phyloP scores from a whole-genome alignment of 2,888 invertebrate species.

The Melieria picta region DNA sequence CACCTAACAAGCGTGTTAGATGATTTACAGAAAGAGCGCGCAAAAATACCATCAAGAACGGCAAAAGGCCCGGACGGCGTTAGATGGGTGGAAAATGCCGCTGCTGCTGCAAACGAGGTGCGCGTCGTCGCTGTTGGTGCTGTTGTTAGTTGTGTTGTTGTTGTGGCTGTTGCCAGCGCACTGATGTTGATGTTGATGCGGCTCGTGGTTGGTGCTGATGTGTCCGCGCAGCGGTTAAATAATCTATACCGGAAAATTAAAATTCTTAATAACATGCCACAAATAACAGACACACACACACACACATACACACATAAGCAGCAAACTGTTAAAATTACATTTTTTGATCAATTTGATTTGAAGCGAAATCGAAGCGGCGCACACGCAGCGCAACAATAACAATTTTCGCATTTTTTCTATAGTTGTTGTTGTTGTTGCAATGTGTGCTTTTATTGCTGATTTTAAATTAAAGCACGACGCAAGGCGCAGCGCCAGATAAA shows the following conservation, averaged over 20 bases:
- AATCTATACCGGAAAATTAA: conserved; percentile 39
- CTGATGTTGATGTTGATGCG: neutral
- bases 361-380: neutral
- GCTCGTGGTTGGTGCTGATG: conserved; percentile 11
- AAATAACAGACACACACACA: neutral
- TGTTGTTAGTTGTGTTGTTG: neutral
- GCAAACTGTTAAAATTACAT: conserved; percentile 2
- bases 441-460: conserved; percentile 5
- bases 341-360: conserved; percentile 10
- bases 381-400: conserved; percentile 26
- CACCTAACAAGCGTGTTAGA: conserved; percentile 48
- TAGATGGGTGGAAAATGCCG: conserved; percentile 15
- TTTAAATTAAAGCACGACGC: conserved; percentile 22
- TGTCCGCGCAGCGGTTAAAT: conserved; percentile 20
- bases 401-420: conserved; percentile 19
- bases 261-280: conserved; percentile 33
- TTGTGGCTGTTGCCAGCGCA: neutral
- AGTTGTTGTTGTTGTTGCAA: conserved; percentile 33
- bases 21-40: conserved; percentile 25
- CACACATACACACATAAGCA: neutral
- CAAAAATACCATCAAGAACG: conserved; percentile 13
- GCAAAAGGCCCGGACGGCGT: neutral
- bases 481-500: conserved; percentile 5
- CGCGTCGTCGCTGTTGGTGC: conserved; percentile 1
- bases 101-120: conserved; percentile 9